Evolutionary conservation across 2,113 vertebrate species (phyloP).

Genomic region (Hymenochirus boettgeri): DNA sequence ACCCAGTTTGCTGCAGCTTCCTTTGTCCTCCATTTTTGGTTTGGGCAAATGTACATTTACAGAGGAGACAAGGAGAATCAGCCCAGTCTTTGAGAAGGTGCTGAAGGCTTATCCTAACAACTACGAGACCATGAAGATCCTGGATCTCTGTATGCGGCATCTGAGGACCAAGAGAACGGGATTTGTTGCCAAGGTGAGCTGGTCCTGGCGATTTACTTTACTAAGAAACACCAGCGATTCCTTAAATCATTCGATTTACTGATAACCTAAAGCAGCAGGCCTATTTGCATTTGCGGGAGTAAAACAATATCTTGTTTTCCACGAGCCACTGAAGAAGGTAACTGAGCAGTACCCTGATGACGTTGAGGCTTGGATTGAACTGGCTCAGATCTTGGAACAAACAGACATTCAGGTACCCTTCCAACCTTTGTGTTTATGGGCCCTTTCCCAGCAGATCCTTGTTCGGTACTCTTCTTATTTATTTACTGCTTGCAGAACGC

Average conservation of each 20-base stretch:
- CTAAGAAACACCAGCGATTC: too few species aligned
- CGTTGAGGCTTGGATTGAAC: slow-evolving; percentile 96
- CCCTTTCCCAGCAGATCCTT: too few species aligned
- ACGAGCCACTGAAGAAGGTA: slow-evolving; percentile 94
- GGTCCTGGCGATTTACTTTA: too few species aligned
- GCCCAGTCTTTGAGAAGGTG: slow-evolving; percentile 97
- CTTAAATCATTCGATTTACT: too few species aligned
- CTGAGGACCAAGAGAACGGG: slow-evolving; percentile 97
- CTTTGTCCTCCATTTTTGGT: slow-evolving; percentile 93
- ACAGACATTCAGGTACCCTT: slow-evolving; percentile 87
- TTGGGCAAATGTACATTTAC: slow-evolving; percentile 98
- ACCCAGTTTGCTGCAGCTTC: slow-evolving; percentile 97
- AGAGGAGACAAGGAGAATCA: slow-evolving; percentile 94
- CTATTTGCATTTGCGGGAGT: too few species aligned
- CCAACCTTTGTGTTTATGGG: neutral
- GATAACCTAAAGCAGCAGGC: too few species aligned
- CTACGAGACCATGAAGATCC: slow-evolving; percentile 98
- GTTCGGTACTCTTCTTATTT: too few species aligned
- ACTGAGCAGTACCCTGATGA: slow-evolving; percentile 97
- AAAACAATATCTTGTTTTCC: slow-evolving; percentile 15
- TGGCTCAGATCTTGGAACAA: slow-evolving; percentile 96
- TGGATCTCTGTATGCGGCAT: slow-evolving; percentile 93
- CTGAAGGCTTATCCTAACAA: slow-evolving; percentile 98
- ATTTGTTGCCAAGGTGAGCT: slow-evolving; percentile 86
- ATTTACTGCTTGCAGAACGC: slow-evolving; percentile 68